Evolutionary conservation across 2,797 vertebrate species (phyloP), one percentile per base, ranked within the genome.

Genomic region (Danio choprae): DNA sequence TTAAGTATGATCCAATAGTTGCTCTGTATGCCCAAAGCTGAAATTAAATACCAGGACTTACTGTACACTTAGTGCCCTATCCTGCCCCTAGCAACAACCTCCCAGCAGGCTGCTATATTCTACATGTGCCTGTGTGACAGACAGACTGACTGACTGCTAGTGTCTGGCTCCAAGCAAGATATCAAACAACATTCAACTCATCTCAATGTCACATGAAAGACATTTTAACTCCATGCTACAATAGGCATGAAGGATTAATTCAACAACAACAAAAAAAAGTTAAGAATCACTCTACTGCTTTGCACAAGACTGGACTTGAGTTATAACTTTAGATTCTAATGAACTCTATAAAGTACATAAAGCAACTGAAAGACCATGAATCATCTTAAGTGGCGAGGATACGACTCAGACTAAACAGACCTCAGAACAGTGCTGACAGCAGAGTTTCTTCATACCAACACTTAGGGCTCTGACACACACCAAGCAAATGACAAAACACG

Each of bases 21-120:
- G 5, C 53, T 48, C 40, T 29, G 1, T 29, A 29, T 12, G 36
- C 65, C 60, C 12, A 60, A 60, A 48, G 22, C 43, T 74, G 22
- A 51, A 60, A 43, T 56, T 13, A 2, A 46, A 59, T 48, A 22
- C 3, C 29, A 60, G 22, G 36, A 10, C 12, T 2, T 51, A 51
- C 48, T 51, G 48, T 51, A 51, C 12, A 4, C 48, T 29, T 65
- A 59, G 62, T 48, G 36, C 65, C 43, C 15, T 15, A 38, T 67
- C 20, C 40, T 68, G 75, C 63, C 53, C 75, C 46, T 60, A 72
- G 63, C 76, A 73, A 73, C 75, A 72, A 68, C 75, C 68, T 41
- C 69, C 46, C 53, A 79, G 56, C 12, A 51, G 20, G 62, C 46
- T 16, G 70, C 70, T 67, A 68, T 62, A 62, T 69, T 73, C 62